These are phyloP conservation scores for Apolygus lucorum DNA, from an alignment of 1,140 invertebrate species.

Conservation along the genomic window DNA sequence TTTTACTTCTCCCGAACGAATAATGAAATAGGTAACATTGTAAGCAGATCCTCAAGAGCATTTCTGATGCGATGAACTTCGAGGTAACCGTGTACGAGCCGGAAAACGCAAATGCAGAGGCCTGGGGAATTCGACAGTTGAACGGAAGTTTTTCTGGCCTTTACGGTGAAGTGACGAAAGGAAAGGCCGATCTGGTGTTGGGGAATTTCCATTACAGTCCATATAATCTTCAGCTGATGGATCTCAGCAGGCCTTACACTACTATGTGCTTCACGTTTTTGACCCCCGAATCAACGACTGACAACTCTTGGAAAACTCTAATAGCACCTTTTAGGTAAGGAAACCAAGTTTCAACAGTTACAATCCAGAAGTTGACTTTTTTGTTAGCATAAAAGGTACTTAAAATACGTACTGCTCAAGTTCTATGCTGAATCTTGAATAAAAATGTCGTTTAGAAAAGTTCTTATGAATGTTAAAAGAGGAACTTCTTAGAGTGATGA, in stretches of 20 bases:
- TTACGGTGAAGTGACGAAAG: conserved; percentile 56
- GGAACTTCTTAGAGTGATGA: too few species aligned
- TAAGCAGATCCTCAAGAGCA: conserved; percentile 54
- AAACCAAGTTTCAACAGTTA: not conserved
- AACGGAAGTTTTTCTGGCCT: conserved; percentile 58
- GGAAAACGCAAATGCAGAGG: conserved; percentile 44
- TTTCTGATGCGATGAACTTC: conserved; percentile 62
- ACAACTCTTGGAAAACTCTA: conserved; percentile 74
- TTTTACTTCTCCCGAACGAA: too few species aligned
- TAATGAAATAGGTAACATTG: too few species aligned
- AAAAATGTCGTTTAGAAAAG: too few species aligned
- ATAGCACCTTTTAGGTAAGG: conserved; percentile 65
- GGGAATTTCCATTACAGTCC: conserved; percentile 66
- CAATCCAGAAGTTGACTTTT: too few species aligned
- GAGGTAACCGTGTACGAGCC: conserved; percentile 53
- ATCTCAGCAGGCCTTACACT: conserved; percentile 67
- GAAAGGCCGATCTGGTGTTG: conserved; percentile 60
- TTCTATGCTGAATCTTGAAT: conserved; percentile 11
- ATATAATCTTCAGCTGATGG: conserved; percentile 55
- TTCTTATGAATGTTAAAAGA: too few species aligned
- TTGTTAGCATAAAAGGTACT: too few species aligned
- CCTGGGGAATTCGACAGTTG: conserved; percentile 52
- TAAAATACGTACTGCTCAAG: conserved; percentile 8
- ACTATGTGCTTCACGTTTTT: conserved; percentile 73
- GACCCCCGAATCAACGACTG: conserved; percentile 63